Conservation (phyloP, 2,797 vertebrate species). For the Peromyscus nudipes region DNA sequence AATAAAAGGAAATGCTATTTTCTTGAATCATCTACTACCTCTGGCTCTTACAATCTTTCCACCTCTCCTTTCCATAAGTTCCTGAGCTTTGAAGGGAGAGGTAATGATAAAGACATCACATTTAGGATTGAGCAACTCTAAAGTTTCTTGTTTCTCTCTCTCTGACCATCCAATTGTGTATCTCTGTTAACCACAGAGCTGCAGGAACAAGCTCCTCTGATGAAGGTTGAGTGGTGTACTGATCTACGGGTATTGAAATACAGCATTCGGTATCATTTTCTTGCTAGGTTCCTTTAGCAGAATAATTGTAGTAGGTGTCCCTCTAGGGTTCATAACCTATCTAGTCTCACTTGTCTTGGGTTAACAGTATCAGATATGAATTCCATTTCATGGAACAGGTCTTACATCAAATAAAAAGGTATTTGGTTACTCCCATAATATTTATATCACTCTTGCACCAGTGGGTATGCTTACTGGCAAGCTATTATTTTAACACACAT, state of each 20-base stretch:
- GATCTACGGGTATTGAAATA: neutral
- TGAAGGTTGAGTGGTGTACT: neutral
- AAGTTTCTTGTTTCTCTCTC: neutral
- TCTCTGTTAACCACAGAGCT: neutral
- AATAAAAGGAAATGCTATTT: neutral
- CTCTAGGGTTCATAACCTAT: neutral
- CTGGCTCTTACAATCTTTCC: neutral
- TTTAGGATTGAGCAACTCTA: neutral
- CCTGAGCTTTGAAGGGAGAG: neutral
- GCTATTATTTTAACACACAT: neutral
- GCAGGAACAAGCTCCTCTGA: neutral
- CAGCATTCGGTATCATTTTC: neutral
- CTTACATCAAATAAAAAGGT: neutral
- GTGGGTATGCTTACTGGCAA: neutral
- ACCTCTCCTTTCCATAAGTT: neutral
- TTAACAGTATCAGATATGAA: neutral
- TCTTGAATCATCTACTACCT: neutral
- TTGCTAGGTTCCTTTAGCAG: neutral
- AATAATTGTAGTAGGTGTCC: neutral
- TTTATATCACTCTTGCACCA: neutral
- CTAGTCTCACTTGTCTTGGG: neutral
- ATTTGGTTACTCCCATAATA: neutral
- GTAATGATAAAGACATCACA: neutral
- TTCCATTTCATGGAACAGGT: neutral
- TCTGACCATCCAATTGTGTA: neutral